phyloP scores from a whole-genome alignment of 2,797 vertebrate genomes.

The Trematomus bernacchii region DNA sequence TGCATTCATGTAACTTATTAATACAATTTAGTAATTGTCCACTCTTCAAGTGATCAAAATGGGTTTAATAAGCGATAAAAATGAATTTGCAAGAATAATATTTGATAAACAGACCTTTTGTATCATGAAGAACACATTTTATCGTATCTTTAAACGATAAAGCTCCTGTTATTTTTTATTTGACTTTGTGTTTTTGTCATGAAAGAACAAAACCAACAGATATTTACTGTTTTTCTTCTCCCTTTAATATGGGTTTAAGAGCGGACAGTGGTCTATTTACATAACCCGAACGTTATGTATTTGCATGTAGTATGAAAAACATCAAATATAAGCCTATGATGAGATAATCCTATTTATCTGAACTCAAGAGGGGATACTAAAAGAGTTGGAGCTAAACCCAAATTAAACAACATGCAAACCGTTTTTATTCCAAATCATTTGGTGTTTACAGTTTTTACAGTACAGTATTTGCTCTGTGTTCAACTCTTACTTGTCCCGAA shows the following conservation, averaged over 20 bases:
- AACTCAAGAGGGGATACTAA: background rate
- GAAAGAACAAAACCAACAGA: too few species aligned
- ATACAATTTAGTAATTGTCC: background rate
- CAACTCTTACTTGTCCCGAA: conserved; percentile 93
- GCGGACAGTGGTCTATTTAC: background rate
- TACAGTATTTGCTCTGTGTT: background rate
- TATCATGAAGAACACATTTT: background rate
- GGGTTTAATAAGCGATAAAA: background rate
- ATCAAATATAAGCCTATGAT: background rate
- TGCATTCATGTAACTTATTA: too few species aligned
- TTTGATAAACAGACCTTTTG: background rate
- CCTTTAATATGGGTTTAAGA: background rate
- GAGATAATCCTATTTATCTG: background rate
- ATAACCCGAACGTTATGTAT: background rate
- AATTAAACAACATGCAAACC: background rate
- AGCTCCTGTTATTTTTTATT: too few species aligned
- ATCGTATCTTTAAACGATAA: too few species aligned
- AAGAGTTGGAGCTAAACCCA: background rate
- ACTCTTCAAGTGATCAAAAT: background rate
- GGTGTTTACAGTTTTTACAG: background rate
- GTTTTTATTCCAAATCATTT: background rate
- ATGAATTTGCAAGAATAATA: background rate
- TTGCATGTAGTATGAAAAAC: background rate
- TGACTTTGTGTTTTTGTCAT: too few species aligned
- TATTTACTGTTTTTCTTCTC: background rate